Evolutionary conservation across 2,888 invertebrate genomes (phyloP).

Genomic region (Blastobasis lacticolella): DNA sequence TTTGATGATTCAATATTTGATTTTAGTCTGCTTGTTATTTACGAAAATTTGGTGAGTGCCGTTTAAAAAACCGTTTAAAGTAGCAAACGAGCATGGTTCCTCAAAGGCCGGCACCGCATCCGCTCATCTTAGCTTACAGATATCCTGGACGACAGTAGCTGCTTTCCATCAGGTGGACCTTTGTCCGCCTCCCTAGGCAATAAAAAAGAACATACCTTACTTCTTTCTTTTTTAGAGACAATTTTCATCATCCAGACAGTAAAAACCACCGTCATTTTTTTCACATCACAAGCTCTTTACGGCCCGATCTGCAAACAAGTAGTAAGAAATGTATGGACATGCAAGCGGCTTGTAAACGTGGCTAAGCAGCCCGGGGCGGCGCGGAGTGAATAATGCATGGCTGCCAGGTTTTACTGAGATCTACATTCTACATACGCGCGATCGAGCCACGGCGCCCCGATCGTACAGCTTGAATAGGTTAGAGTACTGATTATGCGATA

Average conservation of each 20-base stretch:
- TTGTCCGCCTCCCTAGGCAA: no score
- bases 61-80: no score
- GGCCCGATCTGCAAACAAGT: not conserved
- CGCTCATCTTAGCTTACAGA: no score
- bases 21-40: no score
- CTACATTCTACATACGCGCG: not conserved
- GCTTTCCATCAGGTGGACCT: no score
- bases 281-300: not conserved
- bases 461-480: not conserved
- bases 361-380: constrained; percentile 13
- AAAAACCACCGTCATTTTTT: not conserved
- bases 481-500: not conserved
- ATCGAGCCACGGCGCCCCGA: not conserved
- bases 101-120: no score
- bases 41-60: no score
- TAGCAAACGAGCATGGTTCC: no score
- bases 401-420: not conserved
- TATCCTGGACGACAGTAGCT: no score
- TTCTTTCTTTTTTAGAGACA: no score
- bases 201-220: no score
- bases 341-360: constrained; percentile 10
- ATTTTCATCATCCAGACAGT: not conserved
- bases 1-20: no score
- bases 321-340: not conserved
- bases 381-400: constrained; percentile 16